Conservation (phyloP, 2,113 vertebrate species). For the Ammodramus savannarum region DNA sequence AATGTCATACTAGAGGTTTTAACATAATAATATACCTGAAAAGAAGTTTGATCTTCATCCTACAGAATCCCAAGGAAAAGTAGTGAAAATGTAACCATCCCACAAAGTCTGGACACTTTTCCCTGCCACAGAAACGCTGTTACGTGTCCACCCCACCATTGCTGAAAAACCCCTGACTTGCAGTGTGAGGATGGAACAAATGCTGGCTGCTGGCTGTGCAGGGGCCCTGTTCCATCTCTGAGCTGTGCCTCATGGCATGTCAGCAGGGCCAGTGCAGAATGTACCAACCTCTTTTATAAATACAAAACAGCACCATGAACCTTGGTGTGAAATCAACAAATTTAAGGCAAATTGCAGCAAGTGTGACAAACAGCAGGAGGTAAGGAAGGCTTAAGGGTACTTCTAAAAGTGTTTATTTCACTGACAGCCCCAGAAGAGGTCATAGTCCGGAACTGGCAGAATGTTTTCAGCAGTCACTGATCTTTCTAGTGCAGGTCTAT, state of each 20-base stretch:
- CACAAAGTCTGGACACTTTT: neutral
- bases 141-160: neutral
- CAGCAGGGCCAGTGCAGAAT: neutral
- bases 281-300: neutral
- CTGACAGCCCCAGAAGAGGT: neutral
- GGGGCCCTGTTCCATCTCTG: neutral
- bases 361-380: neutral
- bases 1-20: neutral
- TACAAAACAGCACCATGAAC: neutral
- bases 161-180: neutral
- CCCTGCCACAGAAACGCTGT: neutral
- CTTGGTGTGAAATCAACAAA: neutral
- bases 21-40: neutral
- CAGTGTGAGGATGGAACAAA: neutral
- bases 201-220: rapidly evolving
- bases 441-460: neutral
- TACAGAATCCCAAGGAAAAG: neutral
- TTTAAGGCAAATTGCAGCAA: neutral
- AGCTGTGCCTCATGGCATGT: neutral
- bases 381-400: neutral
- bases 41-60: neutral
- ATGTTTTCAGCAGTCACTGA: neutral
- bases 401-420: neutral
- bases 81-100: neutral
- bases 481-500: neutral